Percentiles rank a stretch among this genome's conserved stretches.
These are phyloP conservation scores for Pammene fasciana DNA, from an alignment of 2,888 invertebrate species.

Conservation along the genomic window DNA sequence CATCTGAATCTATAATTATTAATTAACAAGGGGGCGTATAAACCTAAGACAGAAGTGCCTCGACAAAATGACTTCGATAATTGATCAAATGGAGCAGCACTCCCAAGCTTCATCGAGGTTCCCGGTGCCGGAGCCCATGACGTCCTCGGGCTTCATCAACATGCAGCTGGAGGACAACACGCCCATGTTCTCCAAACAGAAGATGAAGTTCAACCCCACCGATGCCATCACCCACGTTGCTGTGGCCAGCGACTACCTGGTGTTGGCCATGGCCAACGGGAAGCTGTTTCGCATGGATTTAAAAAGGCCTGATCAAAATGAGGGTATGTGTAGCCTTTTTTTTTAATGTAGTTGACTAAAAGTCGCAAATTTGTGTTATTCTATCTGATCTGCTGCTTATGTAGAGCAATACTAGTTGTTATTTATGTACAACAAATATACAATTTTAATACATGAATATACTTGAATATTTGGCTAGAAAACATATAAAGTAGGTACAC, in stretches of 20 bases:
- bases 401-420: too few relatives aligned
- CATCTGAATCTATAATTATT: not conserved
- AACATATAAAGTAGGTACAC: too few relatives aligned
- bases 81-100: conserved; percentile 93
- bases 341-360: too few relatives aligned
- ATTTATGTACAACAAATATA: too few relatives aligned
- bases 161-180: conserved; percentile 87
- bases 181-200: conserved; percentile 94
- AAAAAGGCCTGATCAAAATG: conserved; percentile 88
- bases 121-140: conserved; percentile 72
- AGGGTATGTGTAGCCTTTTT: conserved; percentile 81
- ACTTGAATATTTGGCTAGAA: not conserved
- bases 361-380: too few relatives aligned
- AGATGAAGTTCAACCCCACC: conserved; percentile 90
- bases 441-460: not conserved
- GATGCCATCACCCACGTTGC: conserved; percentile 91
- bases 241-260: conserved; percentile 91
- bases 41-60: conserved; percentile 26
- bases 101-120: conserved; percentile 80
- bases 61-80: conserved; percentile 89
- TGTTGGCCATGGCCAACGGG: conserved; percentile 92
- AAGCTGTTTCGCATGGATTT: conserved; percentile 91
- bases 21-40: conserved; percentile 17
- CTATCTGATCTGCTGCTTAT: too few relatives aligned
- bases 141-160: conserved; percentile 80